phyloP scores from a whole-genome alignment of 2,113 vertebrate species.

The Paramisgurnus dabryanus region DNA sequence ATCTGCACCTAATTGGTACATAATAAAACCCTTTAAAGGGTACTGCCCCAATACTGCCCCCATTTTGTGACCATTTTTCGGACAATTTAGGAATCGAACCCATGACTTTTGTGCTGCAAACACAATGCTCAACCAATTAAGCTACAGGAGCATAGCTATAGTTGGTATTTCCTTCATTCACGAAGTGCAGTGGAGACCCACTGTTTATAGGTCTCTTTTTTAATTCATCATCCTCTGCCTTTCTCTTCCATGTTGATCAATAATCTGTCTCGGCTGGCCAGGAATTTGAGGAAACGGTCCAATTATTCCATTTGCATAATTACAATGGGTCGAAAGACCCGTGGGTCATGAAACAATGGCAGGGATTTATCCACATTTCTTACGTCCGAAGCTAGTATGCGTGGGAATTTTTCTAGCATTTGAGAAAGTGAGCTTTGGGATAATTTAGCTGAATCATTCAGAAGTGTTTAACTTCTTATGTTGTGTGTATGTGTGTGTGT shows the following conservation, averaged over 20 bases:
- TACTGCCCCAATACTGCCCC: too few species aligned
- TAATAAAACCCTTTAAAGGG: too few species aligned
- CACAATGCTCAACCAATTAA: too few species aligned
- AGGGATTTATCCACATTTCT: not conserved
- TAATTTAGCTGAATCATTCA: conserved; percentile 21
- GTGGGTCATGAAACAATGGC: not conserved
- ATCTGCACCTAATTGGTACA: too few species aligned
- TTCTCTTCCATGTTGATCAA: conserved; percentile 57
- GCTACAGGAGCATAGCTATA: not conserved
- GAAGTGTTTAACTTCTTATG: conserved; percentile 26
- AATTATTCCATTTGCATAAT: conserved; percentile 68
- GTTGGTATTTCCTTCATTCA: not conserved
- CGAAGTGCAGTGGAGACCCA: conserved; percentile 24
- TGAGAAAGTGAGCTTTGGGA: conserved; percentile 43
- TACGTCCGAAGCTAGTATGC: not conserved
- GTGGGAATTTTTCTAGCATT: conserved; percentile 32
- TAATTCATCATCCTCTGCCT: conserved; percentile 9
- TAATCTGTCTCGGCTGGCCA: conserved; percentile 56
- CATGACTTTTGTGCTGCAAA: too few species aligned
- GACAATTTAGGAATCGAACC: too few species aligned
- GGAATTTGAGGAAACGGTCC: conserved; percentile 60
- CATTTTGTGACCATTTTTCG: too few species aligned
- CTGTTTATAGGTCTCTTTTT: conserved; percentile 19
- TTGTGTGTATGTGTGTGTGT: conserved; percentile 22
- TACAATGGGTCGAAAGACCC: conserved; percentile 42